These are phyloP conservation scores for Dissostichus mawsoni DNA, from an alignment of 2,113 vertebrate species.

Conservation along the genomic window DNA sequence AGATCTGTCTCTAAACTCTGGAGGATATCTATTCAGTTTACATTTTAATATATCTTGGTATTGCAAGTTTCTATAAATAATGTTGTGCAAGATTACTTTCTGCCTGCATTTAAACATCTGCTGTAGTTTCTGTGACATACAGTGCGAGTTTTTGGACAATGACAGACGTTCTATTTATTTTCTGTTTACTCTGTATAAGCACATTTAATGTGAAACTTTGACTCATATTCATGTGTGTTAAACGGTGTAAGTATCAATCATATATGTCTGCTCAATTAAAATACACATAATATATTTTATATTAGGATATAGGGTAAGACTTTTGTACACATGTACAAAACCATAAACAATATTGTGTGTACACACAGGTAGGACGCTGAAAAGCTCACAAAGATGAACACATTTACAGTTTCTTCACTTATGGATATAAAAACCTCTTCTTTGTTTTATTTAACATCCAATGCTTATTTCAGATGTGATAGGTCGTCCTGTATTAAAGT, in stretches of 20 bases:
- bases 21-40: conserved; percentile 17
- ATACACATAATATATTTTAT: neutral
- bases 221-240: neutral
- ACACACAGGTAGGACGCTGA: neutral
- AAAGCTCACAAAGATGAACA: neutral
- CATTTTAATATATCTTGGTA: conserved; percentile 17
- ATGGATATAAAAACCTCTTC: neutral
- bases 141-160: neutral
- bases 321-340: neutral
- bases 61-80: neutral
- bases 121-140: neutral
- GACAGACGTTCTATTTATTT: neutral
- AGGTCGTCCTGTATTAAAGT: too few species aligned
- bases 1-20: conserved; percentile 35
- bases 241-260: neutral
- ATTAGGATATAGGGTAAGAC: neutral
- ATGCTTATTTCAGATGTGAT: too few species aligned
- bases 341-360: neutral
- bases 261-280: neutral
- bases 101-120: too few species aligned
- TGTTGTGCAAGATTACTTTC: too few species aligned
- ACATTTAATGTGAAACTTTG: neutral
- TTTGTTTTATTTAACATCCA: too few species aligned
- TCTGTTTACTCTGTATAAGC: neutral
- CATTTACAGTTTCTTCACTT: neutral